Conservation (phyloP, 1,140 invertebrate species). For the Pseudomyrmex dendroicus region DNA sequence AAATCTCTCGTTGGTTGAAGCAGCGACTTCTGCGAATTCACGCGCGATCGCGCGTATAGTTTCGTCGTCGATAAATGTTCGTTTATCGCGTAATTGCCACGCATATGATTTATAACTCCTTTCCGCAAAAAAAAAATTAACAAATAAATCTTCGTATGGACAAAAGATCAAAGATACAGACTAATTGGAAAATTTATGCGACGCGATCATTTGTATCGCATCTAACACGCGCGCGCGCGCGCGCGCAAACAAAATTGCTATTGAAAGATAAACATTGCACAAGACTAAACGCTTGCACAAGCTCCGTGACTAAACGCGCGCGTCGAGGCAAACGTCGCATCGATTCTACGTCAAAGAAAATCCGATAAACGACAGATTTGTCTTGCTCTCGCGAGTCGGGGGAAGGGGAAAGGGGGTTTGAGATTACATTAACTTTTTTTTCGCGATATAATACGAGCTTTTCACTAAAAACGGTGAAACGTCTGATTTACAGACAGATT, state of each 20-base stretch:
- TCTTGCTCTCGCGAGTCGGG: not conserved
- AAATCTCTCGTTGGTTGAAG: too few relatives aligned
- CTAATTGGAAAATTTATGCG: not conserved
- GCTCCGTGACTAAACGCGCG: slow-evolving; percentile 1
- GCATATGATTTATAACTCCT: too few relatives aligned
- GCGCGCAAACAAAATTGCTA: not conserved
- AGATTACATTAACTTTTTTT: slow-evolving; percentile 18
- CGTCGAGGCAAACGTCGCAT: not conserved
- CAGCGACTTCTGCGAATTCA: too few relatives aligned
- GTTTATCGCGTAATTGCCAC: too few relatives aligned
- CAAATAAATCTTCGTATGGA: too few relatives aligned
- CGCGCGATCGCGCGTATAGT: too few relatives aligned
- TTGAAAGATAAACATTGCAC: slow-evolving; percentile 8
- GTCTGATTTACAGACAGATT: not conserved
- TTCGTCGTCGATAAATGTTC: too few relatives aligned
- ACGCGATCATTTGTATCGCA: not conserved
- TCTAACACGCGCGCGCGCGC: not conserved
- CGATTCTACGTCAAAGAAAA: slow-evolving; percentile 9
- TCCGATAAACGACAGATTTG: slow-evolving; percentile 33
- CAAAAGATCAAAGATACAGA: not conserved
- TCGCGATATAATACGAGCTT: not conserved
- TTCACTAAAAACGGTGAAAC: too few relatives aligned
- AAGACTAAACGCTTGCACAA: slow-evolving; percentile 15
- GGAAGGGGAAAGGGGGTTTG: too few relatives aligned
- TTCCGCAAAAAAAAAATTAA: too few relatives aligned